Conservation (phyloP, 1,140 invertebrate species). For the Eumeta japonica region DNA sequence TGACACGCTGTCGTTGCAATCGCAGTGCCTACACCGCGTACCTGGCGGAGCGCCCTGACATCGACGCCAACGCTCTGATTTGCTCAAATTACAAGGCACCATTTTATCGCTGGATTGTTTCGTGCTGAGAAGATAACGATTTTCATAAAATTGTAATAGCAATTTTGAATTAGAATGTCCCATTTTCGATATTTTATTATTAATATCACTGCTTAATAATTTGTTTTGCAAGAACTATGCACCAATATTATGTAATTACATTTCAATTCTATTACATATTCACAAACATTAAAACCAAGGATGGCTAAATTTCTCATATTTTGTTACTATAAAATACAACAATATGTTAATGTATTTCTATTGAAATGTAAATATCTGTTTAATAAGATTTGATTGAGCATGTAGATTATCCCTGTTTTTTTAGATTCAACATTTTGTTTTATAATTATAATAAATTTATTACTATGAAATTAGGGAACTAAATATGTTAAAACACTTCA, state of each 20-base stretch:
- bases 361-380: no score
- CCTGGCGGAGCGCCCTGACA: conserved; percentile 95
- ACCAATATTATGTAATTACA: background rate
- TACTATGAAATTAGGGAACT: background rate
- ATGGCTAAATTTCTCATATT: no score
- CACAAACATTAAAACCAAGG: no score
- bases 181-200: background rate
- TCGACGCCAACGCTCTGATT: conserved; percentile 96
- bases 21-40: conserved; percentile 97
- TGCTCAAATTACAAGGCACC: conserved; percentile 92
- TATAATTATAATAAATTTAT: background rate
- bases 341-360: no score
- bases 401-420: background rate
- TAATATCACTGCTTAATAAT: background rate
- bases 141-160: background rate
- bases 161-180: background rate
- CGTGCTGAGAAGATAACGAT: background rate
- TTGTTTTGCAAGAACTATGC: no score
- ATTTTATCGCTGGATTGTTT: conserved; percentile 2
- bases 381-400: no score
- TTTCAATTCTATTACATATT: background rate
- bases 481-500: background rate
- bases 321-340: no score
- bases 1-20: conserved; percentile 96
- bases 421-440: background rate